Percentiles rank a stretch among this genome's conserved stretches.
Evolutionary conservation across 2,888 invertebrate species (phyloP).

Genomic region (Acanthoscelides obtectus): DNA sequence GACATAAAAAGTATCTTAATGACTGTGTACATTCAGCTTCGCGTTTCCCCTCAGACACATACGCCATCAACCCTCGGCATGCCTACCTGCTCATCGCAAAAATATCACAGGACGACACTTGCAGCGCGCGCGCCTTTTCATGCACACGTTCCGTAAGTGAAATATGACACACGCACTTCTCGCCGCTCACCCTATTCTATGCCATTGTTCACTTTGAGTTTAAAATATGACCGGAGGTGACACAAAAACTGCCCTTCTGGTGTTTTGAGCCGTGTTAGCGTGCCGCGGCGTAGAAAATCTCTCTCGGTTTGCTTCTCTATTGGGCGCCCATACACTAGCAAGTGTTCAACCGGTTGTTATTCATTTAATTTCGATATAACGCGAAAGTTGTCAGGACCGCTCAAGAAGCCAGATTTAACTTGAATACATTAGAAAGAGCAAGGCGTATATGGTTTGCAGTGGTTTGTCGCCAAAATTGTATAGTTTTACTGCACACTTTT

Average conservation of each 20-base stretch:
- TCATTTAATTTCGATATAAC: no score
- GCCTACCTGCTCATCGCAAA: neutral
- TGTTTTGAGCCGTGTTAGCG: neutral
- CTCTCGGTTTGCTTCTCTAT: neutral
- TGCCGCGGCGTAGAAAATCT: neutral
- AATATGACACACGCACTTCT: neutral
- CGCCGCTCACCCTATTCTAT: neutral
- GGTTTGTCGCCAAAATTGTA: no score
- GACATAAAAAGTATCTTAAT: no score
- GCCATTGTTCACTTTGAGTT: neutral
- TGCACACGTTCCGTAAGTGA: neutral
- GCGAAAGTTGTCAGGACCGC: no score
- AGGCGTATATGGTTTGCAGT: no score
- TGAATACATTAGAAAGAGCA: no score
- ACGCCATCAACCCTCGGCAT: no score
- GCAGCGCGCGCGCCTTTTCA: neutral
- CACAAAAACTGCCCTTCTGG: neutral
- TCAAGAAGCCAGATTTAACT: no score
- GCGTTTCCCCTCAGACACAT: no score
- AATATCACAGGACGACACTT: neutral
- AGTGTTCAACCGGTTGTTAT: neutral
- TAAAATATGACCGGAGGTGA: neutral
- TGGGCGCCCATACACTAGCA: neutral
- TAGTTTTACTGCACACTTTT: no score
- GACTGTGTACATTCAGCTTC: no score